phyloP scores from a whole-genome alignment of 2,888 invertebrate genomes.

The Stegophylla sp. region DNA sequence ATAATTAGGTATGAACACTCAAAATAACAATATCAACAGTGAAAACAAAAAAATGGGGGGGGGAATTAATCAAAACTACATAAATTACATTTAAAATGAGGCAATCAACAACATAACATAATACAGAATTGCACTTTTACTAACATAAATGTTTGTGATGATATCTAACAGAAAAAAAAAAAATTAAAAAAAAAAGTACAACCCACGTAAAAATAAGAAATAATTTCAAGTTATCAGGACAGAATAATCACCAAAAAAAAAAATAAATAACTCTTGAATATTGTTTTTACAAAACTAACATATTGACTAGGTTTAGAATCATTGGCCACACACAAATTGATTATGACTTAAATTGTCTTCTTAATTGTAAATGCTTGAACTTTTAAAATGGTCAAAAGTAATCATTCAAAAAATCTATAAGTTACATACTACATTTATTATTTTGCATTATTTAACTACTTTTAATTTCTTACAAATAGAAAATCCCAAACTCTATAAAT shows the following conservation, averaged over 20 bases:
- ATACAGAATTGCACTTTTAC: constrained; percentile 39
- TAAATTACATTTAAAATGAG: constrained; percentile 21
- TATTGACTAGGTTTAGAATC: constrained; percentile 58
- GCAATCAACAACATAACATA: constrained; percentile 7
- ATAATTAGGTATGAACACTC: constrained; percentile 29
- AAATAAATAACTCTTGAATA: constrained; percentile 53
- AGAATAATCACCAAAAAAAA: constrained; percentile 41
- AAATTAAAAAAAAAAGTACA: constrained; percentile 47
- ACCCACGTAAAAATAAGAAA: constrained; percentile 47
- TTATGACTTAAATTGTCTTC: constrained; percentile 27
- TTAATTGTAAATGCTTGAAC: constrained; percentile 31
- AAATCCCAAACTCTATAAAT: constrained; percentile 48
- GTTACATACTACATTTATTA: constrained; percentile 13
- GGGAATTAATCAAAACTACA: background rate
- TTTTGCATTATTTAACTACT: constrained; percentile 34
- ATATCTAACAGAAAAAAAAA: constrained; percentile 48
- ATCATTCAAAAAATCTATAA: constrained; percentile 33
- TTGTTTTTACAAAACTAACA: constrained; percentile 52
- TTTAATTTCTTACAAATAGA: constrained; percentile 29
- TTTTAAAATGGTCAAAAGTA: constrained; percentile 38
- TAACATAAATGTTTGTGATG: constrained; percentile 44
- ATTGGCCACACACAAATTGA: constrained; percentile 50
- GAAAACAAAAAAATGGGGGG: constrained; percentile 32
- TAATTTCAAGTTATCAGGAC: constrained; percentile 8
- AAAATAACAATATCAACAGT: constrained; percentile 56